Base-by-base conservation (phyloP, 2,888 invertebrate genomes). In the Tenthredo amoena region DNA sequence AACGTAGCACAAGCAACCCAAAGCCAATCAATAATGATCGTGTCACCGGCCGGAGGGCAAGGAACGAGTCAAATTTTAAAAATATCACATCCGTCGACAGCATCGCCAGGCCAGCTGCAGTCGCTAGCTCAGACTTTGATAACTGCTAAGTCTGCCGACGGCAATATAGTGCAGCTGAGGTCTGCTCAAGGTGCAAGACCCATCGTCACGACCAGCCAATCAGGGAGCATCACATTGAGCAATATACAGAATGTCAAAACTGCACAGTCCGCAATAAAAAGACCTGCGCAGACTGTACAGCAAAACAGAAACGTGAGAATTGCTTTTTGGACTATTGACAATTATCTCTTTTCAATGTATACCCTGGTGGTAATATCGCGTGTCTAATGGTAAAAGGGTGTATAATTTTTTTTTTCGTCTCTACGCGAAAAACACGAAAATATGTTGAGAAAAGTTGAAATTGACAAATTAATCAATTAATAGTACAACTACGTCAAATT, bases 201-300 rank as follows among this genome's bases (percentile, higher is more conserved):
- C 34, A 87, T 91, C 15, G 89, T 92, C 85, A 88, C 92, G 4
- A 90, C 93, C 2, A 92, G 89, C 86, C 91, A 92, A 83, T 87
- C 92, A 4, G 91, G 92, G 18, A 93, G 88, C 83, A 91, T 91
- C 55, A 90, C 92, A 4, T 85, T 92, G 79, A 91, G 91, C 47
- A 93, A 90, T 87, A 87, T 93, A 76, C 93, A 93, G 81, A 90
- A 88, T 86, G 87, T 91, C 5, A 93, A 93, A 88, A 89, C 91
- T 47, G 89, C 90, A 6, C 92, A 92, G 47, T 89, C 92, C 55
- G 86, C 90, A 47, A 87, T 91, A 90, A 88, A 93, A 91, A 87
- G 93, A 91, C 68, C 95, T 93, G 93, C 92, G 93, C 88, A 95
- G 94, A 89, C 88, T 94, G 79, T 91, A 93, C 94, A 65, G 92